Evolutionary conservation across 2,113 vertebrate species (phyloP).

Genomic region (Ailurus styani): DNA sequence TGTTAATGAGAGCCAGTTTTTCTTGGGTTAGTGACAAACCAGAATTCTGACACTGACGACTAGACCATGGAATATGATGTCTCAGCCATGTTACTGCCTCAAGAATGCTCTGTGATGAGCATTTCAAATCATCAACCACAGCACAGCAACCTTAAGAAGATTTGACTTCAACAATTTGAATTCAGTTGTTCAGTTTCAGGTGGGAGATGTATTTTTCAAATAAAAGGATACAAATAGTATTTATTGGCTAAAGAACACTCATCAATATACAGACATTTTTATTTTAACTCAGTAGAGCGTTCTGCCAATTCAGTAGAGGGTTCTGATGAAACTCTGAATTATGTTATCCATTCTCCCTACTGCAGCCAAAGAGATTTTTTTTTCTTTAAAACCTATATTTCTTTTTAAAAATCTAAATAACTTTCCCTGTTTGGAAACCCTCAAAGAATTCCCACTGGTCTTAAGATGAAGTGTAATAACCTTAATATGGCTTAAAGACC

Average conservation of each 20-base stretch:
- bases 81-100: not conserved
- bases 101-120: not conserved
- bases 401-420: not conserved
- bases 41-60: not conserved
- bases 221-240: not conserved
- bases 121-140: not conserved
- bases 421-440: not conserved
- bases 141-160: not conserved
- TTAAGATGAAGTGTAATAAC: not conserved
- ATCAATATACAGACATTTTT: not conserved
- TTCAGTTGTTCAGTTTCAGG: not conserved
- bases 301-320: too few relatives aligned
- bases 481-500: not conserved
- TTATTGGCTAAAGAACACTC: not conserved
- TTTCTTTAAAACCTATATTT: not conserved
- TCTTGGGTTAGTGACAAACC: not conserved
- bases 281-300: not conserved
- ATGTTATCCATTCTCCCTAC: not conserved
- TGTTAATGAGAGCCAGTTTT: not conserved
- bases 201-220: not conserved
- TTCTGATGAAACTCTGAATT: not conserved
- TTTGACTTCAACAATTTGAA: not conserved
- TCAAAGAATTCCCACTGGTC: not conserved
- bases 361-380: not conserved
- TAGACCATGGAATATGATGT: not conserved